Evolutionary conservation across 2,113 vertebrate genomes (phyloP).

Genomic region (Leptobrachium ailaonicum): DNA sequence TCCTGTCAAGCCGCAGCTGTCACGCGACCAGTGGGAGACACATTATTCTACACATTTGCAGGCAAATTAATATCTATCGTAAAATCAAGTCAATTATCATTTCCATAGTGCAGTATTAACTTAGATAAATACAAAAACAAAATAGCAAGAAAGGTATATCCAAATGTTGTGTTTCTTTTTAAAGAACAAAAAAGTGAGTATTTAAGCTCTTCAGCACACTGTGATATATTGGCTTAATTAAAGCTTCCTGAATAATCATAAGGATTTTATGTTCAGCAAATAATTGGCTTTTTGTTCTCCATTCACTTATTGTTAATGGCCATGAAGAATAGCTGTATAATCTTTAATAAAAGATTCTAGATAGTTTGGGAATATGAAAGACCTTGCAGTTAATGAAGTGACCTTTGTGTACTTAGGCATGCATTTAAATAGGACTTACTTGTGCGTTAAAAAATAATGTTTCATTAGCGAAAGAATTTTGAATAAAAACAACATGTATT

Average conservation of each 20-base stretch:
- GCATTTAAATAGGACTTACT: conserved; percentile 54
- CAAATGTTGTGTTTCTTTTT: conserved; percentile 50
- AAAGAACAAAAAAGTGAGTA: conserved; percentile 47
- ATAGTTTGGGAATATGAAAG: conserved; percentile 42
- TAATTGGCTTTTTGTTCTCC: conserved; percentile 73
- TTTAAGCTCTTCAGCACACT: conserved; percentile 59
- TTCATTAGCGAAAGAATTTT: conserved; percentile 37
- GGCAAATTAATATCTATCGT: too few relatives aligned
- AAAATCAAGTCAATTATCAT: too few relatives aligned
- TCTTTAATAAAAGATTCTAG: conserved; percentile 52
- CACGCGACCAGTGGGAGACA: too few relatives aligned
- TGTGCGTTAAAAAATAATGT: conserved; percentile 53
- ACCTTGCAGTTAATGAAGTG: conserved; percentile 52
- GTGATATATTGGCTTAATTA: conserved; percentile 84
- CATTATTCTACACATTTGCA: too few relatives aligned
- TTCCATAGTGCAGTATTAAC: too few relatives aligned
- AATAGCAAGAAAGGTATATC: background rate
- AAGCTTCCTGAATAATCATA: conserved; percentile 75
- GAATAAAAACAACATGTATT: conserved; percentile 22
- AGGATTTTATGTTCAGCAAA: conserved; percentile 73
- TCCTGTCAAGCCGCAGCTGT: too few relatives aligned
- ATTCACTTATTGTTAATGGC: conserved; percentile 63
- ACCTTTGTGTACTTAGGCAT: conserved; percentile 54
- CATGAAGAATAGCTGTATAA: conserved; percentile 54
- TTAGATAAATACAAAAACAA: background rate